Evolutionary conservation across 2,113 vertebrate species (phyloP), one percentile per base, ranked within the genome.

Genomic region (Rhinichthys klamathensis): DNA sequence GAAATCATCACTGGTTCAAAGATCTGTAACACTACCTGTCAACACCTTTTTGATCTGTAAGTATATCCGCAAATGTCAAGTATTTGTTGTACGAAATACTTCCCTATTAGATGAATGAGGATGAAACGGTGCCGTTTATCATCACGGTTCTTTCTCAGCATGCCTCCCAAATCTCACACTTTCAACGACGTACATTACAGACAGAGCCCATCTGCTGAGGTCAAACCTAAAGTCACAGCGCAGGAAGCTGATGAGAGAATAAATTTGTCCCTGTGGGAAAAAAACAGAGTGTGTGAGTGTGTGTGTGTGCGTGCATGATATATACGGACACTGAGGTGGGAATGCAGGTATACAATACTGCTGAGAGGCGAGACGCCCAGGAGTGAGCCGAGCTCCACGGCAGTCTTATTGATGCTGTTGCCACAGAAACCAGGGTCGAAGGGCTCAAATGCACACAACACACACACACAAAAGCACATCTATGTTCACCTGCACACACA

Each of bases 341-440:
- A 69, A 74, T 85, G 70, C 58, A 82, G 58, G 58, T 84, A 84
- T 58, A 69, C 25, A 0, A 51, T 35, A 30, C 70, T 75, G 69
- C 82, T 49, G 60, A 49, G 77, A 85, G 58, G 61, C 56, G 74
- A 46, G 49, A 58, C n/a, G n/a, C 38, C 6, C 69, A 80, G 72
- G 78, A 88, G 78, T 54, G 60, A 69, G 56, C 54, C 35, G 15
- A 27, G 83, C 83, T 83, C 54, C 49, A 76, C 61, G 13, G 27
- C 54, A 13, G 58, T 54, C 73, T 83, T 73, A 85, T 85, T 73
- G 87, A 85, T 88, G 87, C 84, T 58, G 87, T 88, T 88, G 79
- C 87, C 84, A 88, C 73, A 85, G 87, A 82, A 85, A 88, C 87
- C 18, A 69, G 30, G 87, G 87, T 88, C 73, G 80, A 85, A 88